Conservation (phyloP, 2,888 invertebrate genomes). For the Endomychus coccineus region DNA sequence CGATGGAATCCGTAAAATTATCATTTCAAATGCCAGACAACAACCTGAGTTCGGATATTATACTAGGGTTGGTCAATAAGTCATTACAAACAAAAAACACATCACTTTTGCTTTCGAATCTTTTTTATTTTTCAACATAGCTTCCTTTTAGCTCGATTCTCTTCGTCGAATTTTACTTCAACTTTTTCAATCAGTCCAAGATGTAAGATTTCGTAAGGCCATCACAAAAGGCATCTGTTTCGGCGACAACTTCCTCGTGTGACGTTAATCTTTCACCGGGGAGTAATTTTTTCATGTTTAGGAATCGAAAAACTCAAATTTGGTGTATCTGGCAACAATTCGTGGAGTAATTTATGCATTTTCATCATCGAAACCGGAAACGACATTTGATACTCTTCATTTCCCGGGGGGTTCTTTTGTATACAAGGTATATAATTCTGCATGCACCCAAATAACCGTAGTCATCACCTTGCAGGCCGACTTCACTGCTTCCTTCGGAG, state of each 20-base stretch:
- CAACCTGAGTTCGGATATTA: too few relatives aligned
- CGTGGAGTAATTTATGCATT: not conserved
- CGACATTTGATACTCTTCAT: too few relatives aligned
- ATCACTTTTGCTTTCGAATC: not conserved
- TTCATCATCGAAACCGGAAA: not conserved
- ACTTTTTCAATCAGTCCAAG: not conserved
- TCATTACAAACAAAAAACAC: not conserved
- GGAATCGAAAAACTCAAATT: not conserved
- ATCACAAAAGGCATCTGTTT: too few relatives aligned
- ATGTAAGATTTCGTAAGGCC: not conserved
- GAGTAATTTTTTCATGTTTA: not conserved
- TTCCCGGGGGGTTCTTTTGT: too few relatives aligned
- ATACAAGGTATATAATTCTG: too few relatives aligned
- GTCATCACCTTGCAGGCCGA: too few relatives aligned
- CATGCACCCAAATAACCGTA: too few relatives aligned
- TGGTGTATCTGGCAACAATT: not conserved
- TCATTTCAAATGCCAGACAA: too few relatives aligned
- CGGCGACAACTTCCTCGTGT: too few relatives aligned
- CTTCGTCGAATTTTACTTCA: not conserved
- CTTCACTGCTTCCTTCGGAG: too few relatives aligned
- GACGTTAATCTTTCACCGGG: not conserved
- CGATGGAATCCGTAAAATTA: too few relatives aligned
- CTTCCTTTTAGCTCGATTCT: not conserved
- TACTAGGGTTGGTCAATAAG: not conserved
- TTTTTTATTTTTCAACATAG: conserved; percentile 1